Conservation (phyloP, 2,888 invertebrate species). For the Ferdinandea cuprea region DNA sequence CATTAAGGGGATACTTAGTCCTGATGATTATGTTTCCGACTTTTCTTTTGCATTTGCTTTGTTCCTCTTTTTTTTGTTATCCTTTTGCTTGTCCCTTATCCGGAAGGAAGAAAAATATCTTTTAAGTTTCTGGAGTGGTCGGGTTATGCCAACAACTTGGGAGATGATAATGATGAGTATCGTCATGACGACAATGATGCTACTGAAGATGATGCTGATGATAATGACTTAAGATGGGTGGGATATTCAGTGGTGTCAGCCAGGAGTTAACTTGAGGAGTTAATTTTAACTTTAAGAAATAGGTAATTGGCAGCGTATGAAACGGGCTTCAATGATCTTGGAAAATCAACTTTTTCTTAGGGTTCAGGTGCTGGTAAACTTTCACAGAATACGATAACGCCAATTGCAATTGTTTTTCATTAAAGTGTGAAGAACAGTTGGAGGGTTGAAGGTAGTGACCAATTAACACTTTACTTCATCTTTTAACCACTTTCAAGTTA, state of each 20-base stretch:
- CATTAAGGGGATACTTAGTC: conserved; percentile 52
- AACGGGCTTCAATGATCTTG: no score
- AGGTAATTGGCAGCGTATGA: no score
- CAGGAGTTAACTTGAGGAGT: background rate
- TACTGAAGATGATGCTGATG: background rate
- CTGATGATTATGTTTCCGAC: conserved; percentile 53
- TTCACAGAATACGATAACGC: no score
- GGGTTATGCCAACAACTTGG: conserved; percentile 36
- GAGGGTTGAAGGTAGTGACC: no score
- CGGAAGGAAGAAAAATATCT: conserved; percentile 40
- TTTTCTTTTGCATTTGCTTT: conserved; percentile 3
- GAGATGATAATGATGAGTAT: conserved; percentile 23
- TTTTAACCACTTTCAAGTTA: no score
- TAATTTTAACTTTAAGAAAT: no score
- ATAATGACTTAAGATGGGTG: background rate
- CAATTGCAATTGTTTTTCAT: no score
- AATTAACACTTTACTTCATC: no score
- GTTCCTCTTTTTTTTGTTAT: conserved; percentile 18
- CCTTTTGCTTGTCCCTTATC: conserved; percentile 36
- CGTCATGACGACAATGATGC: conserved; percentile 5
- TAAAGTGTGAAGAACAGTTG: no score
- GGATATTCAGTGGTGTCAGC: conserved; percentile 1
- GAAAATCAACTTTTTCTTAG: no score
- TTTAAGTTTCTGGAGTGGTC: conserved; percentile 28
- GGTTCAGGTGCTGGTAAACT: no score